phyloP scores from a whole-genome alignment of 2,113 vertebrate species.

The Gallinago media region DNA sequence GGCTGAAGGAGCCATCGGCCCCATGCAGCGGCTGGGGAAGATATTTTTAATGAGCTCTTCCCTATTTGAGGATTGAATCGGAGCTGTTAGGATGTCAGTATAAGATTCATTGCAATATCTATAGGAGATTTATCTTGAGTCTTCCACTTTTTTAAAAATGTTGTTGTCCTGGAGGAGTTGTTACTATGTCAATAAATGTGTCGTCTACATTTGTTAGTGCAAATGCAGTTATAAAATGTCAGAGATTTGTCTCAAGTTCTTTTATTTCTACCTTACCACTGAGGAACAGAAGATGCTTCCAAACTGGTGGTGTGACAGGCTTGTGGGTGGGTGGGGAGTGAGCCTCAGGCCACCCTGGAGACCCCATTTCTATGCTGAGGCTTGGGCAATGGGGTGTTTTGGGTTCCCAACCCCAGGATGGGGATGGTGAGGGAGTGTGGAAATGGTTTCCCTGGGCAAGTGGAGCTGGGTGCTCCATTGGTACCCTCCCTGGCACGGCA shows the following conservation, averaged over 20 bases:
- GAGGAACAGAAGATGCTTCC: neutral
- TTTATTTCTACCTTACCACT: neutral
- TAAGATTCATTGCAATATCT: conserved; percentile 69
- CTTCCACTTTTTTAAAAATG: neutral
- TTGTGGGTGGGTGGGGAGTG: accelerated
- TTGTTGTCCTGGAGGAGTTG: conserved; percentile 71
- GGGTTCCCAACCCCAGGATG: neutral
- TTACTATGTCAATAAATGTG: conserved; percentile 66
- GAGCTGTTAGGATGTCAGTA: conserved; percentile 63
- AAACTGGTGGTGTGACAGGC: accelerated
- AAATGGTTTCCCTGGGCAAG: neutral
- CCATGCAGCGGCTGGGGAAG: conserved; percentile 50
- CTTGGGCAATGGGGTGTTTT: neutral
- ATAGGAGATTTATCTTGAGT: conserved; percentile 64
- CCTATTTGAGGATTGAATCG: conserved; percentile 62
- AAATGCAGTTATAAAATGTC: conserved; percentile 53
- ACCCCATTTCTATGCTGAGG: neutral
- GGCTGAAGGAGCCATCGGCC: conserved; percentile 59
- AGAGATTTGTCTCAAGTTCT: neutral
- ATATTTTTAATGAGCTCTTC: conserved; percentile 71
- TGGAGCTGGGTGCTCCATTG: neutral
- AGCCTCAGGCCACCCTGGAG: neutral
- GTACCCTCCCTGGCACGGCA: neutral
- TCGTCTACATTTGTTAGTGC: conserved; percentile 48
- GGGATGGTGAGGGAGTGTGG: neutral